Conservation (phyloP, 2,797 vertebrate genomes). For the Uromys caudimaculatus region DNA sequence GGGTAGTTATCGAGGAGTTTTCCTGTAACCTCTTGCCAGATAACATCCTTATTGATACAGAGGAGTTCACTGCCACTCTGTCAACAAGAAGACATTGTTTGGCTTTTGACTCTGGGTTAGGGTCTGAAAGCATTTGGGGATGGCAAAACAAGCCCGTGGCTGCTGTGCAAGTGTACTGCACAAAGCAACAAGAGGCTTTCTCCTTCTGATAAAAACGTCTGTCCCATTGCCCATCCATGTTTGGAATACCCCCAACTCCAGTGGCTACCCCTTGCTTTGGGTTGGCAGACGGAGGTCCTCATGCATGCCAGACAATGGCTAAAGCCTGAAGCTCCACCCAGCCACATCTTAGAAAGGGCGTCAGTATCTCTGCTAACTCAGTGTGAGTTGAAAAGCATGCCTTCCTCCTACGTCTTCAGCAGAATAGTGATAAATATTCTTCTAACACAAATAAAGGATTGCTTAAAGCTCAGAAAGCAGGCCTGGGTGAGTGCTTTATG, state of each 20-base stretch:
- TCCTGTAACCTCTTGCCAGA: not conserved
- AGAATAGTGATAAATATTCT: rapidly evolving
- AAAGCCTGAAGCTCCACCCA: not conserved
- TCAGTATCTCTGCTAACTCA: not conserved
- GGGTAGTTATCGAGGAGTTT: not conserved
- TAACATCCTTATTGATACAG: not conserved
- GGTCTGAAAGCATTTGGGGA: not conserved
- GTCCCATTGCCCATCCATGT: not conserved
- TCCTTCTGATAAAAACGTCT: not conserved
- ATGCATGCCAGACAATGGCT: not conserved
- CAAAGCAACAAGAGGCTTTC: not conserved
- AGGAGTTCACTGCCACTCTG: not conserved
- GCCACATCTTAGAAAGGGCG: not conserved
- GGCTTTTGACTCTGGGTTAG: not conserved
- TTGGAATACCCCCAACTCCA: not conserved
- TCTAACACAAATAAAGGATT: not conserved
- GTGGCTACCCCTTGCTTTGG: not conserved
- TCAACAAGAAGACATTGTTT: not conserved
- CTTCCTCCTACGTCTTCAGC: not conserved
- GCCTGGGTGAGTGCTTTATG: not conserved
- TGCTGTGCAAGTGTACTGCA: not conserved
- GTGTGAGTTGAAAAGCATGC: not conserved
- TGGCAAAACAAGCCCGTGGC: not conserved
- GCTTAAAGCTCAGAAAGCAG: not conserved
- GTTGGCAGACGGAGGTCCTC: not conserved